Evolutionary conservation across 2,797 vertebrate species (phyloP).

Genomic region (Catamblyrhynchus diadema): DNA sequence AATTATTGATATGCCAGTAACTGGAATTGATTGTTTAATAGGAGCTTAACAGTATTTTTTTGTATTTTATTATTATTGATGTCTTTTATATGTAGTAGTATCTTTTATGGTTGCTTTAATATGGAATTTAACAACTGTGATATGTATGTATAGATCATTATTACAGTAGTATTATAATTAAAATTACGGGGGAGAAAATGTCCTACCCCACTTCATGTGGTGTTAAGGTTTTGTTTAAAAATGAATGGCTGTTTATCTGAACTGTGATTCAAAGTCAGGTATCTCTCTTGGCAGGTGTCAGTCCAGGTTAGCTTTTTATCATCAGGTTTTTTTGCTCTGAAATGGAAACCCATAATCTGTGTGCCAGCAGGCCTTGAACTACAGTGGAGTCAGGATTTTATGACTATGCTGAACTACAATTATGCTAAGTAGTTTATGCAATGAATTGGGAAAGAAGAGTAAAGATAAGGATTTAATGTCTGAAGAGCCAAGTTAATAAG

Average conservation of each 20-base stretch:
- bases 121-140: not conserved
- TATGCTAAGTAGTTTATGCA: constrained; percentile 1
- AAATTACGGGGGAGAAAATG: not conserved
- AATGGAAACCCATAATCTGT: not conserved
- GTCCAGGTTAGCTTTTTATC: constrained; percentile 6
- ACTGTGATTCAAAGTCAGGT: not conserved
- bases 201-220: not conserved
- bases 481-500: constrained; percentile 1
- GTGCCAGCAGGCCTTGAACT: not conserved
- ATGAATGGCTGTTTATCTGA: not conserved
- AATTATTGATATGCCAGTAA: not conserved
- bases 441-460: constrained; percentile 14
- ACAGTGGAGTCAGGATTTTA: not conserved
- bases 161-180: not conserved
- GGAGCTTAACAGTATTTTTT: not conserved
- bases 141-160: not conserved
- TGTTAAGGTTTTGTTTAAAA: not conserved
- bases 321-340: not conserved
- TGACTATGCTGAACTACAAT: not conserved
- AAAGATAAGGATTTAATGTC: not conserved
- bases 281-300: not conserved
- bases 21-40: not conserved
- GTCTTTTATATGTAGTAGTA: not conserved
- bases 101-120: not conserved
- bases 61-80: not conserved